Evolutionary conservation across 2,113 vertebrate species (phyloP).

Genomic region (Stigmatopora argus): DNA sequence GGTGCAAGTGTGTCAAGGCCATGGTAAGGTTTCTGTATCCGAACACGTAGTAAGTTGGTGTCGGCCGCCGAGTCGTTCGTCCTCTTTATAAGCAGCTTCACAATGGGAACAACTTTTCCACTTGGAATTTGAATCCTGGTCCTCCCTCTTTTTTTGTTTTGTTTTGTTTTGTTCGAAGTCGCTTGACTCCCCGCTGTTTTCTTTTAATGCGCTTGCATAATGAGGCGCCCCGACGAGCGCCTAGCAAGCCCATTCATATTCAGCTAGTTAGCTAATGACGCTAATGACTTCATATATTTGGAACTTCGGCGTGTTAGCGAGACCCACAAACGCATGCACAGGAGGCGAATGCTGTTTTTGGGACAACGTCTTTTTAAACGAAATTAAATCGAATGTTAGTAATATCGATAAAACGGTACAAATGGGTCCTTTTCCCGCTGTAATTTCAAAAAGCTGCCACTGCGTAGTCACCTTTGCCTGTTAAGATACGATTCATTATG

Average conservation of each 20-base stretch:
- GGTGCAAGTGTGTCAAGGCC: conserved; percentile 17
- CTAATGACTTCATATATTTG: conserved; percentile 62
- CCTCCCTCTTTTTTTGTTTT: conserved; percentile 20
- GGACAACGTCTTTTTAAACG: conserved; percentile 3
- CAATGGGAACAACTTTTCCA: conserved; percentile 47
- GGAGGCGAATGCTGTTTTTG: conserved; percentile 4
- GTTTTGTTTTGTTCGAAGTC: conserved; percentile 54
- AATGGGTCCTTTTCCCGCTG: too few relatives aligned
- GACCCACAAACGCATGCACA: conserved; percentile 1
- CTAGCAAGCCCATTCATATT: conserved; percentile 62
- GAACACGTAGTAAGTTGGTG: not conserved
- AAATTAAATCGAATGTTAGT: too few relatives aligned
- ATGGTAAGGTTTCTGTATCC: conserved; percentile 27
- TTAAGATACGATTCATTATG: too few relatives aligned
- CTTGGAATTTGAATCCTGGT: conserved; percentile 68
- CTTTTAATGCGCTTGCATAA: conserved; percentile 70
- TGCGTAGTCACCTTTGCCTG: too few relatives aligned
- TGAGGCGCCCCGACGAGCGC: conserved; percentile 63
- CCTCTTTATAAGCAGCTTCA: conserved; percentile 47
- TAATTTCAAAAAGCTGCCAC: too few relatives aligned
- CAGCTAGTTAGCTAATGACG: conserved; percentile 67
- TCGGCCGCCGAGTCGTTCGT: not conserved
- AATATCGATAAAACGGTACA: too few relatives aligned
- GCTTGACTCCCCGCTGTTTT: conserved; percentile 47
- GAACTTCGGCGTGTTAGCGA: conserved; percentile 52